A percentile compares a stretch with the other conserved stretches of the same genome.
Conservation (phyloP, 1,140 invertebrate species). For the Anoplolepis gracilipes region DNA sequence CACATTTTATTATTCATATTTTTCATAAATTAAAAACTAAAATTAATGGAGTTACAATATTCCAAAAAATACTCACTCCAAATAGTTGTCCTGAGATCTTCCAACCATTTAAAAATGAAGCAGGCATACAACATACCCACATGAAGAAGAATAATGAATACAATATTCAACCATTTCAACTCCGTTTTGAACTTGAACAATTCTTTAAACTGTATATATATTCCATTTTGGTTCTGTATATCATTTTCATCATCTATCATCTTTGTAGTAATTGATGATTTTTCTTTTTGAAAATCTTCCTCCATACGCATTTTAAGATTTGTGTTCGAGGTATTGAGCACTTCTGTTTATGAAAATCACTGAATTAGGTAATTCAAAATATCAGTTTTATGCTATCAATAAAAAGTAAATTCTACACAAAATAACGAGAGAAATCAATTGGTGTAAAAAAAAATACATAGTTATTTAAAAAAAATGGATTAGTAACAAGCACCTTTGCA, state of each 20-base stretch:
- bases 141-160: not conserved
- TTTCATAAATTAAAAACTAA: not conserved
- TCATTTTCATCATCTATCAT: not conserved
- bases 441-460: too few relatives aligned
- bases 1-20: too few relatives aligned
- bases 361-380: not conserved
- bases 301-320: not conserved
- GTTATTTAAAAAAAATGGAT: too few relatives aligned
- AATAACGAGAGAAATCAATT: too few relatives aligned
- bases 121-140: not conserved
- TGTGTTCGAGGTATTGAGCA: not conserved
- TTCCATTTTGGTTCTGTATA: not conserved
- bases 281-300: not conserved
- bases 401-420: not conserved
- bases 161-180: not conserved
- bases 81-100: not conserved
- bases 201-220: not conserved
- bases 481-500: too few relatives aligned
- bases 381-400: not conserved
- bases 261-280: not conserved
- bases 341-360: not conserved
- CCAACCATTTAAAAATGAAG: not conserved
- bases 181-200: not conserved
- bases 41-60: not conserved
- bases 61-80: slow-evolving; percentile 24